Evolutionary conservation across 37 sponge, comb jelly and placozoan genomes (phyloP), one percentile per base, ranked within the genome.

Genomic region (Crambe crambe): DNA sequence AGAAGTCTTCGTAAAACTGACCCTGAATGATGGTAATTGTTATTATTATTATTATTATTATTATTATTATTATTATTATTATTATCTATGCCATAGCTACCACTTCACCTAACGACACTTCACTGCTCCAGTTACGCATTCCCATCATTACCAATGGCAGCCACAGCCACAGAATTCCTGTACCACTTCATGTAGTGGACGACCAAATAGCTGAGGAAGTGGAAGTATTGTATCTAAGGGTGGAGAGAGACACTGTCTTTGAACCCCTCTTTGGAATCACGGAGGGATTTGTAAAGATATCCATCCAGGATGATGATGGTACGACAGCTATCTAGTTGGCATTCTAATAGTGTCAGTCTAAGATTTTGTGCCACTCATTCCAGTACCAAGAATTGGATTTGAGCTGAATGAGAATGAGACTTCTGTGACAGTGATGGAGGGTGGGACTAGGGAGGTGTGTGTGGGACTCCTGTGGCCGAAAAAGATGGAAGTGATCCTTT

Each of bases 311-410:
- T 35, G 36, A 70, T 70, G 71, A 70, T 5, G 27, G 71, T 70
- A 40, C 2, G 71, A 17, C 42, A 42, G 39, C 15, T 3, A 65
- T 65, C 35, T 18, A 2, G 1, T 31, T 30, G 10, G 34, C 66
- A 4, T 12, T 2, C 59, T 26, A 4, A 3, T 12, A 4, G 2
- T n/a, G n/a, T n/a, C n/a, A n/a, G n/a, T n/a, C n/a, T n/a, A n/a
- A n/a, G n/a, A n/a, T n/a, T n/a, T n/a, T n/a, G n/a, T n/a, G n/a
- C n/a, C n/a, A n/a, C 43, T 40, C 25, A 17, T 70, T 38, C 21
- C 37, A 70, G 71, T 40, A 26, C 43, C 71, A 42, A 40, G n/a
- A 2, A 25, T 70, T 35, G 71, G 71, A 42, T 70, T 70, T 70
- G 71, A 35, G 43, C 10, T 38, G n/a, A 30, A 31, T 17, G 31